These are phyloP conservation scores for Physocephala rufipes DNA, from an alignment of 2,888 invertebrate species.

Conservation along the genomic window DNA sequence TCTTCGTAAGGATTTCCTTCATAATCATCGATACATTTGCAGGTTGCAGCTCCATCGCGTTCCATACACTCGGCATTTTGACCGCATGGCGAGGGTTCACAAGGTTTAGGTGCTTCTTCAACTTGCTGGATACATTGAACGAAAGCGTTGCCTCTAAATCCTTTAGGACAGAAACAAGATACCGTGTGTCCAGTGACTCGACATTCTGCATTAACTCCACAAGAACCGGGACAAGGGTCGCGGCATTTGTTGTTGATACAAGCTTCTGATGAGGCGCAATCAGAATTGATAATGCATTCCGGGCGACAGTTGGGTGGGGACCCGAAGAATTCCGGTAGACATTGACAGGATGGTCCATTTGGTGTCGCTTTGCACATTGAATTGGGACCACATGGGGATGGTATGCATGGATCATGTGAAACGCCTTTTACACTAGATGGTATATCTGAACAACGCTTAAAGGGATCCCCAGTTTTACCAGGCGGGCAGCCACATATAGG, in stretches of 20 bases:
- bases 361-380: constrained; percentile 75
- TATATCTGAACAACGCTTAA: constrained; percentile 76
- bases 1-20: constrained; percentile 87
- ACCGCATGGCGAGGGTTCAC: constrained; percentile 89
- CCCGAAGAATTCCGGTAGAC: constrained; percentile 80
- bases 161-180: constrained; percentile 79
- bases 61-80: constrained; percentile 81
- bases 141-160: constrained; percentile 84
- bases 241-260: constrained; percentile 83
- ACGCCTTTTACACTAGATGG: constrained; percentile 50
- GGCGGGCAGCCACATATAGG: constrained; percentile 75
- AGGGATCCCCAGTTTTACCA: constrained; percentile 79
- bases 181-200: constrained; percentile 82
- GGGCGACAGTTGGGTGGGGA: constrained; percentile 84
- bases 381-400: constrained; percentile 85
- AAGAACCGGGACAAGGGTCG: constrained; percentile 84
- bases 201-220: constrained; percentile 83
- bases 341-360: constrained; percentile 77
- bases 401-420: constrained; percentile 73
- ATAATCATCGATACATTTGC: constrained; percentile 82
- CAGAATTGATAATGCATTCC: constrained; percentile 83
- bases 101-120: constrained; percentile 72
- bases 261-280: constrained; percentile 79
- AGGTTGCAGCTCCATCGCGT: constrained; percentile 81
- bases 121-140: constrained; percentile 76